These are phyloP conservation scores for Sinosuthora webbiana DNA, from an alignment of 2,113 vertebrate genomes.

Conservation along the genomic window DNA sequence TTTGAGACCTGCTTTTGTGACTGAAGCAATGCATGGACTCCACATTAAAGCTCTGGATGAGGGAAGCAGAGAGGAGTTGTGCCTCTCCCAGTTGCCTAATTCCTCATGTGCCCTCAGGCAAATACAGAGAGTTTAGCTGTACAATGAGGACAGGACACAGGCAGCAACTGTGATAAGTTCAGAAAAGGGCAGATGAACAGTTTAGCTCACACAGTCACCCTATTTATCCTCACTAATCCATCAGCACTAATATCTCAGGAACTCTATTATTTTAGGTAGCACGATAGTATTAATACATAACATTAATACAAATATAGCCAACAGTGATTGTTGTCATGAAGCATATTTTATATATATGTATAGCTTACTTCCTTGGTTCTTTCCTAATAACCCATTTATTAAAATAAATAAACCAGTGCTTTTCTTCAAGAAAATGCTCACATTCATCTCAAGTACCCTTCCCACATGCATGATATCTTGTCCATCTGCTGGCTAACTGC, in stretches of 20 bases:
- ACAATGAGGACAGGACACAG: background rate
- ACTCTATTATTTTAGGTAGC: background rate
- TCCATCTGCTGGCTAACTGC: background rate
- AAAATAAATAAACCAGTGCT: background rate
- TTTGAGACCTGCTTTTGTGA: background rate
- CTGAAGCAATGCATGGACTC: fast-evolving
- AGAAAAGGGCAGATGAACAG: background rate
- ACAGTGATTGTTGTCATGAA: background rate
- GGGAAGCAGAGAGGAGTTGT: background rate
- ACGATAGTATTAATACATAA: background rate
- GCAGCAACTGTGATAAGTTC: background rate
- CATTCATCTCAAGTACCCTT: background rate
- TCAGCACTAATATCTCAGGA: background rate
- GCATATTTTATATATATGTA: background rate
- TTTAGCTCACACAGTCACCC: background rate
- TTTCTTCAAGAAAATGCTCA: background rate
- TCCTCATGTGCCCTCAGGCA: background rate
- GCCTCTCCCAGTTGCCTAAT: background rate
- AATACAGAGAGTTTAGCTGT: background rate
- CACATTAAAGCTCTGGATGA: background rate
- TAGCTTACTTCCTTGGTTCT: background rate
- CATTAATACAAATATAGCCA: background rate
- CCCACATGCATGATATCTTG: background rate
- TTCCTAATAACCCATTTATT: background rate
- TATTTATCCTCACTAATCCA: background rate